Evolutionary conservation across 2,113 vertebrate genomes (phyloP).

Genomic region (Channa maculata): DNA sequence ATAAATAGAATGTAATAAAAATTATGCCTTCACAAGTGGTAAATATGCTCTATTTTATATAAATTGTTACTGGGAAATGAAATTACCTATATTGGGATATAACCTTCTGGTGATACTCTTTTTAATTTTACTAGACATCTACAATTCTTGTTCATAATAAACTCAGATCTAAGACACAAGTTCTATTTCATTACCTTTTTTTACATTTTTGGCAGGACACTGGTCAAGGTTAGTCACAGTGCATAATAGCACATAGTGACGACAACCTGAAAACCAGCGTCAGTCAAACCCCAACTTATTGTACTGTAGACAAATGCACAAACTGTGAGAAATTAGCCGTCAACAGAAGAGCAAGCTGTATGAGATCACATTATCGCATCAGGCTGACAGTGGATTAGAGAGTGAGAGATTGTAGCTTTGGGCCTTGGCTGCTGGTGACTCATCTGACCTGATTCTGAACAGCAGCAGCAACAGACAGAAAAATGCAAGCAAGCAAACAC

Average conservation of each 20-base stretch:
- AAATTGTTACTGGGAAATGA: too few species aligned
- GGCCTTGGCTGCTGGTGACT: constrained; percentile 71
- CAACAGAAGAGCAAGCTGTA: constrained; percentile 45
- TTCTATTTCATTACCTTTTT: not conserved
- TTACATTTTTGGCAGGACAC: not conserved
- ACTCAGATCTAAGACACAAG: not conserved
- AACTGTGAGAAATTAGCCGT: constrained; percentile 22
- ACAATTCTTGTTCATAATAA: not conserved
- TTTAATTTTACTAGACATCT: not conserved
- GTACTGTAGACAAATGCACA: constrained; percentile 5
- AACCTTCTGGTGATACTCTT: too few species aligned
- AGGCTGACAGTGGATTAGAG: constrained; percentile 68
- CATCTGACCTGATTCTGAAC: constrained; percentile 77
- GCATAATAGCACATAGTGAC: not conserved
- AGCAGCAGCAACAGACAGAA: constrained; percentile 36
- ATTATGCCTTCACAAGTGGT: too few species aligned
- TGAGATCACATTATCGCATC: constrained; percentile 64
- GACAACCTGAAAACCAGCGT: constrained; percentile 1
- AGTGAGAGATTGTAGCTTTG: constrained; percentile 61
- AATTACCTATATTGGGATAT: too few species aligned
- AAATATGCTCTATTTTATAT: too few species aligned
- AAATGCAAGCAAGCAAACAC: not conserved
- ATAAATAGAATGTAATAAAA: too few species aligned
- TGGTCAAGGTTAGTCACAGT: not conserved
- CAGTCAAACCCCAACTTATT: not conserved